These are phyloP conservation scores for Dipus sagitta DNA, from an alignment of 2,797 vertebrate genomes.

Conservation along the genomic window DNA sequence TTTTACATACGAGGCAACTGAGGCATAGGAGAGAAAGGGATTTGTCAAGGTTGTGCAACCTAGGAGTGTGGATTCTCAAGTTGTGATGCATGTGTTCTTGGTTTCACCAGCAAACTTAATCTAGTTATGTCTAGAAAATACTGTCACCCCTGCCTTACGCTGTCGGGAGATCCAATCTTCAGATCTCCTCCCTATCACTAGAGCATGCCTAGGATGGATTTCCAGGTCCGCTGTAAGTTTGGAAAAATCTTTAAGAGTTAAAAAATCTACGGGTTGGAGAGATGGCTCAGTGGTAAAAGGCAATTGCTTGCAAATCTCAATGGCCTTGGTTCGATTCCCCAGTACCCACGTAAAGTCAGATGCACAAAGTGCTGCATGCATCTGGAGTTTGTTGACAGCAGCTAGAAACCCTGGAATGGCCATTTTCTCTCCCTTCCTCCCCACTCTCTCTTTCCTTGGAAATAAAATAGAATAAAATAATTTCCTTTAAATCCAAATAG, in stretches of 20 bases:
- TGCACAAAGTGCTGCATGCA: too few relatives aligned
- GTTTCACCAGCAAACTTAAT: neutral
- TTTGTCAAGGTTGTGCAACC: neutral
- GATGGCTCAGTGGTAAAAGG: too few relatives aligned
- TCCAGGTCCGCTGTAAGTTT: neutral
- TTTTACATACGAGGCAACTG: constrained; percentile 22
- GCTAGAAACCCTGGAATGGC: too few relatives aligned
- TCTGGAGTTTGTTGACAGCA: too few relatives aligned
- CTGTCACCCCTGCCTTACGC: neutral
- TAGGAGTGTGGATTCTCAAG: neutral
- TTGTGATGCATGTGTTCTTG: neutral
- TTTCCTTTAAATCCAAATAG: too few relatives aligned
- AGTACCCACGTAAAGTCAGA: too few relatives aligned
- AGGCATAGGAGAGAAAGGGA: neutral
- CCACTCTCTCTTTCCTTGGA: too few relatives aligned
- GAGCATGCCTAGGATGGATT: neutral
- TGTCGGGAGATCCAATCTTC: neutral
- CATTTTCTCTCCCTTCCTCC: too few relatives aligned
- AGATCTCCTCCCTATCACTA: neutral
- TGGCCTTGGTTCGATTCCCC: too few relatives aligned
- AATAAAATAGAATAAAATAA: too few relatives aligned
- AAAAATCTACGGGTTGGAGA: too few relatives aligned
- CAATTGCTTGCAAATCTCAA: too few relatives aligned
- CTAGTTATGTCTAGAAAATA: neutral
- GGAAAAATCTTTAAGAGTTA: neutral